Base-by-base conservation (phyloP, 2,113 vertebrate genomes). In the Mormyrus iriodes region DNA sequence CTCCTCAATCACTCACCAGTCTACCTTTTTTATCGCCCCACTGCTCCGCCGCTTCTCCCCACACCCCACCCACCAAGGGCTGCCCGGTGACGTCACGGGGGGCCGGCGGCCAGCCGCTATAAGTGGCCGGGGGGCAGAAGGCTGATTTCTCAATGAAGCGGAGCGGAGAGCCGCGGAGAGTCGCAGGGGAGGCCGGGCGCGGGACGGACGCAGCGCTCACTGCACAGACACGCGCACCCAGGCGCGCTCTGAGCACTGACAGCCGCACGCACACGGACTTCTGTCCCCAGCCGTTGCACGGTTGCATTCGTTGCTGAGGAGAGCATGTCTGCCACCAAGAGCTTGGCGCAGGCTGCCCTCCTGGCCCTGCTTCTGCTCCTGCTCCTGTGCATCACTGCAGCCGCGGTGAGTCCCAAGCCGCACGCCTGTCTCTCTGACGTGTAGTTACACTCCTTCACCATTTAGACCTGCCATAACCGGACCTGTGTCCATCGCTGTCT, bases 111-210 rank as follows among this genome's bases (percentile, higher is more conserved):
- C 69, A 27, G 91, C 91, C 91, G 93, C 93, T 95, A 95, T 95
- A 95, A 95, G 93, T 93, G 91, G 86, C 92, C 88, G 90, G 90
- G 88, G 91, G 7, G 46, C 88, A 61, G 27, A 86, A 85, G 92
- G 91, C 91, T 91, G 91, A 91, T 91, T 92, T 93, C 92, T 89
- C 89, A 91, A 90, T 94, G 91, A 93, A 91, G 89, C 73, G 79
- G 89, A 91, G 91, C 76, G 87, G 86, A 88, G 76, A 49, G 85
- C 91, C 88, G 86, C 55, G 88, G 90, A 2, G 44, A 91, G 42
- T 39, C 82, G 73, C 84, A 35, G 35, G 89, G 35, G 88, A 44
- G 90, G 53, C 31, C n/a, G 73, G 87, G 35, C 27, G 46, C 85
- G 65, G 87, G 48, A 90, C 89, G 10, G 85, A 88, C 90, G 86